Base-by-base conservation (phyloP, 2,113 vertebrate species). In the Halcyon malimbica region DNA sequence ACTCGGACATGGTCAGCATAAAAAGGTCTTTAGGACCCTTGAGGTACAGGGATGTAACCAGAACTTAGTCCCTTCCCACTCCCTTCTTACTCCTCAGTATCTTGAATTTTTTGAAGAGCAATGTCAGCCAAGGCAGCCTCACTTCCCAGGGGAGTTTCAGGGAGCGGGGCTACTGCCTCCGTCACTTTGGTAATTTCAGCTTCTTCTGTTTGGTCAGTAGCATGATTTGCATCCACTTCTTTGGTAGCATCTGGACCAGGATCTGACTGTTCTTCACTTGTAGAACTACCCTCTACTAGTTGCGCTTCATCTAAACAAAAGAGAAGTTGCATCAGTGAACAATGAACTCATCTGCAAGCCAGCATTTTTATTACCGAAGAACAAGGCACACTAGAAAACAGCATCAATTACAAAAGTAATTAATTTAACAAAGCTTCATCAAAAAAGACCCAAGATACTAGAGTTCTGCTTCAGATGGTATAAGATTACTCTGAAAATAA, bases 41-140 rank as follows among this genome's bases (percentile, higher is more conserved):
- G 37, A 42, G 57, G 65, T 63, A 50, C 70, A 75, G 56, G 69
- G 48, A 51, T 5, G 5, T 31, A 53, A 65, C 24, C n/a, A 75
- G 82, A 80, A 86, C 73, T 67, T 9, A 16, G 37, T 75, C 57
- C 63, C 62, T 80, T 91, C 50, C 63, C 44, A 57, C 7, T 25
- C 44, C 73, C 56, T 42, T 78, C 64, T 94, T 83, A 98, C n/a
- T 98, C 97, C 50, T 98, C 97, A 18, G 97, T 85, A 23, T 54
- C 80, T 63, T 97, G 83, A 46, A 65, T 39, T 82, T 97, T 97
- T 76, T 91, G 85, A 73, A 92, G 13, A 81, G 68, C 53, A 57
- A 88, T 39, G 31, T 91, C 92, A 81, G 85, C 75, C 86, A 88
- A 77, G 54, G 48, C 64, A 69, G 89, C 54, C 35, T 93, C 91